Evolutionary conservation across 2,888 invertebrate genomes (phyloP), one percentile per base, ranked within the genome.

Genomic region (Malthinus seriepunctatus): DNA sequence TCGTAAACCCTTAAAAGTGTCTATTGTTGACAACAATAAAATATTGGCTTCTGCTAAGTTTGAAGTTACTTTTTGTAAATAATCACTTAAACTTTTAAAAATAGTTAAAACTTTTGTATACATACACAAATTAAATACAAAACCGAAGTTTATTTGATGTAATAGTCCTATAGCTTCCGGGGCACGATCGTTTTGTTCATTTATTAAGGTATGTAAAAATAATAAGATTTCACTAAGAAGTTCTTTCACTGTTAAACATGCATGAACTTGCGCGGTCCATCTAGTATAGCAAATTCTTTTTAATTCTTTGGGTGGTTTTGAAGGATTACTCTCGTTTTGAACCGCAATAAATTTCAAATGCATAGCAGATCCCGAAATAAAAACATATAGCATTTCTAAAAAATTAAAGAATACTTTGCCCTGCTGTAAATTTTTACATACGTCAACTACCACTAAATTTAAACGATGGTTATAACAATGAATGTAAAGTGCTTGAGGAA

Each of bases 391-490:
- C n/a, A 8, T 9, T 33, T 34, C 15, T 11, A 51, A 12, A 7
- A 10, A 12, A 44, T 33, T 14, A 42, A 51, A 34, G 39, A 52
- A 35, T 14, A 10, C n/a, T 34, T 51, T 47, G n/a, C 35, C 48
- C 10, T 52, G 23, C n/a, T 32, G 7, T 9, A 51, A 8, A 45
- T 39, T 48, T 56, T 56, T 60, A 35, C 58, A 63, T 14, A 51
- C 45, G 47, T 63, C 59, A 6, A 54, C 51, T 14, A 52, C 10
- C 14, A 60, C 35, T 52, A 56, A 60, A 56, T 56, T 60, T 45
- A 56, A 44, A 8, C 32, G 3, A 10, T 60, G 60, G 51, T 60
- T 56, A 31, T 45, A 60, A 12, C 60, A 60, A 45, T 52, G 52
- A 4, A 56, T 38, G 34, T 60, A 60, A 2, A 60, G 39, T 15